phyloP scores from a whole-genome alignment of 1,140 invertebrate species.

The Ips nitidus region DNA sequence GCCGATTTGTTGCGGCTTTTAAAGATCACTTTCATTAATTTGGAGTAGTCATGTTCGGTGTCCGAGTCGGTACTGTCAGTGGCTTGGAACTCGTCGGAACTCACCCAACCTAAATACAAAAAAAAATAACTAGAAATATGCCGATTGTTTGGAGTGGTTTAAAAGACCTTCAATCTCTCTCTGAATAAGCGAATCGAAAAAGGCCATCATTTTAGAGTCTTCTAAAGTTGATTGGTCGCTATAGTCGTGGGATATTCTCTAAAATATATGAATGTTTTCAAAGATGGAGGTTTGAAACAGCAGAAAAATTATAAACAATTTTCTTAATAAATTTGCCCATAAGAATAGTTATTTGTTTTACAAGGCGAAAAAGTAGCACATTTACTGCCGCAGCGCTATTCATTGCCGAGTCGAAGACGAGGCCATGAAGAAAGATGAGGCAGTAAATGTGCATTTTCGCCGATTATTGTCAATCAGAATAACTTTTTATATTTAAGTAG shows the following conservation, averaged over 20 bases:
- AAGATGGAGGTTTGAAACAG: no score
- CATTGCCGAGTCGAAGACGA: no score
- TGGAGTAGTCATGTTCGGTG: conserved; percentile 27
- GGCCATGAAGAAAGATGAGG: no score
- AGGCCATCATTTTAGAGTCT: conserved; percentile 94
- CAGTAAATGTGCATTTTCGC: no score
- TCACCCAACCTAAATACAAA: conserved; percentile 16
- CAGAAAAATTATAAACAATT: neutral
- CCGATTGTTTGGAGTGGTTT: neutral
- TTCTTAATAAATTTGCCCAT: neutral
- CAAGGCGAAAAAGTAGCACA: no score
- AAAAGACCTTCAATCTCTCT: conserved; percentile 76
- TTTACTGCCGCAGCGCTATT: no score
- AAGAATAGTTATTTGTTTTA: no score
- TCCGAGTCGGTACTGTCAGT: conserved; percentile 23
- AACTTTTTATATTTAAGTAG: no score
- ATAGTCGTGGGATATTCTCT: conserved; percentile 77
- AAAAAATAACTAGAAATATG: neutral
- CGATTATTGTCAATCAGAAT: no score
- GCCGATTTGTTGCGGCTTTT: conserved; percentile 23
- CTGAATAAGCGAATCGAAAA: conserved; percentile 92
- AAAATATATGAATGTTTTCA: conserved; percentile 29
- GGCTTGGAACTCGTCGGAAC: conserved; percentile 15
- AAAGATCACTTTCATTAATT: conserved; percentile 37
- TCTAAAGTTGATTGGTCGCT: conserved; percentile 83